Evolutionary conservation across 2,113 vertebrate genomes (phyloP), one percentile per base, ranked within the genome.

Genomic region (Australoheros scitulus): DNA sequence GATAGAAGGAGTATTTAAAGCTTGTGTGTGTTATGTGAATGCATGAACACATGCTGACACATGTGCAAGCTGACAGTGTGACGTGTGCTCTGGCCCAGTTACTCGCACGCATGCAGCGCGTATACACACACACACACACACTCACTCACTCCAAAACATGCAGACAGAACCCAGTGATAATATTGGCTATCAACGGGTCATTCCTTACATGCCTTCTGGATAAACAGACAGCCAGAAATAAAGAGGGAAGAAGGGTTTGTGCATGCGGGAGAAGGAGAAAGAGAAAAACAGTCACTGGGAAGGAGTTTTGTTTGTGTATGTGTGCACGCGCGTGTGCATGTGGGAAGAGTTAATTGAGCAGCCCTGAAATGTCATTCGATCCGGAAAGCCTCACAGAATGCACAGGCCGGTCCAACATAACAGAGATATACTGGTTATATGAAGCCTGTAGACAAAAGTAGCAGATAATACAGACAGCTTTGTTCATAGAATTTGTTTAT

Each of bases 201-300:
- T 90, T 88, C 90, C 91, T 56, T 83, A 84, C 83, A 86, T 93
- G 89, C 85, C 90, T 88, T 58, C 20, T 36, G 58, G 68, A 87
- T 80, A 82, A 88, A 91, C 36, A 91, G 60, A 76, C 58, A 61
- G 80, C 36, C 89, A 82, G 20, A 81, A 88, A 90, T 83, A 88
- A 82, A 91, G 75, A 63, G 18, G 6, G 55, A 38, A 58, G n/a
- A 11, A 4, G 11, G 11, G 29, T 36, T 68, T 68, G 38, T 68
- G 5, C 63, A 26, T 68, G 63, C 38, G 43, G 63, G n/a, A 65
- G 63, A 43, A 65, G 13, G 22, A 14, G 22, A 68, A 68, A n/a
- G 38, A 68, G 63, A 47, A 68, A 68, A 68, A 68, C 63, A 68
- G 63, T 68, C 38, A 68, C 38, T 47, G 63, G 22, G 38, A 68